Conservation (phyloP, 2,888 invertebrate genomes). For the Peribatodes rhomboidaria region DNA sequence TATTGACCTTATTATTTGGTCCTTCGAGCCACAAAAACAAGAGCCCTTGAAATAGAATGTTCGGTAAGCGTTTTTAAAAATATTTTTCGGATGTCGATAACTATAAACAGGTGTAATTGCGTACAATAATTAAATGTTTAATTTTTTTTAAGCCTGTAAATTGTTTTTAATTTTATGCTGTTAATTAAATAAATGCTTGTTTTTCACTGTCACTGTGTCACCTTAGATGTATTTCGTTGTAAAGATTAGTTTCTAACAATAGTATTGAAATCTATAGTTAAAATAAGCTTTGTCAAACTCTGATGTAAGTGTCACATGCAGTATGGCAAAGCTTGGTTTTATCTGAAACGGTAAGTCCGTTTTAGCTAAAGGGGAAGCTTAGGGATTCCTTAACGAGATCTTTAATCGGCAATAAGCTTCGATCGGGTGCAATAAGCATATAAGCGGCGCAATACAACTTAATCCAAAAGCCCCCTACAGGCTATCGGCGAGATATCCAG, state of each 20-base stretch:
- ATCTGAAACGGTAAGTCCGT: too few relatives aligned
- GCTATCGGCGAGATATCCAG: too few relatives aligned
- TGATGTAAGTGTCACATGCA: neutral
- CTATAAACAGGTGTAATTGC: constrained; percentile 7
- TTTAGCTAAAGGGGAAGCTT: too few relatives aligned
- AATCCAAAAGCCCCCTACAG: too few relatives aligned
- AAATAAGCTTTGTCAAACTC: neutral
- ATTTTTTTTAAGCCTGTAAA: constrained; percentile 29
- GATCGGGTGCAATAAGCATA: too few relatives aligned
- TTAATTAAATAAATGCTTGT: constrained; percentile 49
- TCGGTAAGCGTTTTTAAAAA: neutral
- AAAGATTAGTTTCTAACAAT: neutral
- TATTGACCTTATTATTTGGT: too few relatives aligned
- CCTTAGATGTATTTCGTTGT: constrained; percentile 23
- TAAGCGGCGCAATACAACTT: too few relatives aligned
- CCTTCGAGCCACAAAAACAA: neutral
- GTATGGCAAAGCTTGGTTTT: neutral
- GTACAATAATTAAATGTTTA: constrained; percentile 7
- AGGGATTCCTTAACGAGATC: neutral
- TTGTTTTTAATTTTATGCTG: constrained; percentile 33
- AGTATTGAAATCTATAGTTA: neutral
- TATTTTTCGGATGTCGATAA: constrained; percentile 4
- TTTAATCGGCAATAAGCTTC: neutral
- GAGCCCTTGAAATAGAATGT: neutral
- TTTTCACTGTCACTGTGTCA: constrained; percentile 42